A percentile compares a stretch with the other conserved stretches of the same genome.
phyloP scores from a whole-genome alignment of 2,113 vertebrate species.

The Naja naja region DNA sequence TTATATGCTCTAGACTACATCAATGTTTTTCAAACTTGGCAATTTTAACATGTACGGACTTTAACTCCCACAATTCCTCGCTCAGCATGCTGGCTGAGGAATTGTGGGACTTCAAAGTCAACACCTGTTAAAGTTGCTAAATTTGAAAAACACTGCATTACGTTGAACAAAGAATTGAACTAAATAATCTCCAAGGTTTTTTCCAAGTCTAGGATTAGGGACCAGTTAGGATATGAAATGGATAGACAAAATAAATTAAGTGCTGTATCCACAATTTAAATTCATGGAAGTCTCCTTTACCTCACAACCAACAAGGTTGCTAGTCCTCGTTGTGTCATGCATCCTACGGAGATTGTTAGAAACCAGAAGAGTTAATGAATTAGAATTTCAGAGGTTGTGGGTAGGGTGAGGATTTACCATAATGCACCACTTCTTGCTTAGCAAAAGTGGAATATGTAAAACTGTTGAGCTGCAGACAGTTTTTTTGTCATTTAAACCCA shows the following conservation, averaged over 20 bases:
- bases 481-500: neutral
- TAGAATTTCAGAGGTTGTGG: neutral
- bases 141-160: neutral
- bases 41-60: neutral
- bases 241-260: too few species aligned
- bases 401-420: neutral
- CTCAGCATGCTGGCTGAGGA: neutral
- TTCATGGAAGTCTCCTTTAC: neutral
- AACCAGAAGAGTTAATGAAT: neutral
- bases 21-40: neutral
- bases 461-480: neutral
- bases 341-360: too few species aligned
- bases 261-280: neutral
- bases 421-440: neutral
- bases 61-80: neutral
- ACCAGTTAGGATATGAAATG: neutral
- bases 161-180: neutral
- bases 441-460: neutral
- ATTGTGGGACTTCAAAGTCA: neutral
- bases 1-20: neutral
- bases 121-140: neutral
- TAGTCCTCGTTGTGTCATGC: neutral
- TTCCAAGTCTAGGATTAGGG: neutral
- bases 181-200: neutral
- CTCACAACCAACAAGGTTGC: neutral